phyloP scores from a whole-genome alignment of 1,140 invertebrate genomes.

The Macrobrachium rosenbergii region DNA sequence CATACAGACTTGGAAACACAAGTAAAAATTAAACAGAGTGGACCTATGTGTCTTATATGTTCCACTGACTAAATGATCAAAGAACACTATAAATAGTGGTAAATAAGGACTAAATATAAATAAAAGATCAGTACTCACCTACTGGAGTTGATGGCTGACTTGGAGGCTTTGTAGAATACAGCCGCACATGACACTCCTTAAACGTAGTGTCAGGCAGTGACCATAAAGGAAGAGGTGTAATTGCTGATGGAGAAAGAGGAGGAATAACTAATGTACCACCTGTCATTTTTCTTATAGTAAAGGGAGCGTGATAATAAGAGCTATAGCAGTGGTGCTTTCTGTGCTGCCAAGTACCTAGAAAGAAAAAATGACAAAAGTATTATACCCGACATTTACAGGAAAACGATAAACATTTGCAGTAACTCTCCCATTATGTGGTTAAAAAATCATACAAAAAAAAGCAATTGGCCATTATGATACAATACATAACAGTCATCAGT shows the following conservation, averaged over 20 bases:
- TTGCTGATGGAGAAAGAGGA: background rate
- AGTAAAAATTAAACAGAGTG: too few species aligned
- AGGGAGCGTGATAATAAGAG: background rate
- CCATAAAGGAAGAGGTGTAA: constrained; percentile 18
- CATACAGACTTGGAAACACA: too few species aligned
- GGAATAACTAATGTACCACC: background rate
- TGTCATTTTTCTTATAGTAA: constrained; percentile 5
- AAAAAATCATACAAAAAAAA: too few species aligned
- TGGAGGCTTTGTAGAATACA: constrained; percentile 51
- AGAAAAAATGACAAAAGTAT: background rate
- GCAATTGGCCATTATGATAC: too few species aligned
- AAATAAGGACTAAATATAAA: background rate
- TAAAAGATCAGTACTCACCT: constrained; percentile 28
- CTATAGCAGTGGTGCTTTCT: constrained; percentile 5
- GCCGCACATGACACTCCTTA: constrained; percentile 44
- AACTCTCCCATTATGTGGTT: too few species aligned
- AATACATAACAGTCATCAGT: too few species aligned
- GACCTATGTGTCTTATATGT: too few species aligned
- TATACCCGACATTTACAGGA: background rate
- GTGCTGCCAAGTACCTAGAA: constrained; percentile 12
- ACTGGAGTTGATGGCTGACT: constrained; percentile 21
- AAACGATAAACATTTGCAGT: background rate
- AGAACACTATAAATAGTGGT: too few species aligned
- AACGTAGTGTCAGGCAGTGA: constrained; percentile 31
- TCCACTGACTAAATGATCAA: too few species aligned